These are phyloP conservation scores for Drosophila sucinea DNA, from an alignment of 1,140 invertebrate species.

Conservation along the genomic window DNA sequence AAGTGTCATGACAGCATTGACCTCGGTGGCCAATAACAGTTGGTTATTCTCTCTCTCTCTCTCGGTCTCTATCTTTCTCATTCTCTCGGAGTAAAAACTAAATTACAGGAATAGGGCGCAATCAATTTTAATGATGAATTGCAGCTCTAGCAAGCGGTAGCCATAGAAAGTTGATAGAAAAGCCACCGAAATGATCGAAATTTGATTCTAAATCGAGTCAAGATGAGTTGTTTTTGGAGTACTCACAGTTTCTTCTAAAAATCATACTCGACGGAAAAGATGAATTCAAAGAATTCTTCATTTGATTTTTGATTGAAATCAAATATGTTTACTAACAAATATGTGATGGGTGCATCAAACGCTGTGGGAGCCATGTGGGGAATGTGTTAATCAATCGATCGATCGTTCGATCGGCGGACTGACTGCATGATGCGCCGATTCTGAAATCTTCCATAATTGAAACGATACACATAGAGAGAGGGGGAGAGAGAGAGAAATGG, in stretches of 20 bases:
- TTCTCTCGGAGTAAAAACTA: slow-evolving; percentile 1
- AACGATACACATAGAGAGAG: slow-evolving; percentile 57
- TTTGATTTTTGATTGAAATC: not conserved
- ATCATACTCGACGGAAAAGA: no score
- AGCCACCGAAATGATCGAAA: no score
- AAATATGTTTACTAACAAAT: not conserved
- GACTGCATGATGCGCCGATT: slow-evolving; percentile 64
- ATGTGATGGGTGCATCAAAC: not conserved
- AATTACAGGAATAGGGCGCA: not conserved
- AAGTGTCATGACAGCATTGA: slow-evolving; percentile 13
- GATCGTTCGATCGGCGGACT: slow-evolving; percentile 39
- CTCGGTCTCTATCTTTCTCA: not conserved
- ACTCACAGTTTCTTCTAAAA: no score
- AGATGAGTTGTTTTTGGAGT: no score
- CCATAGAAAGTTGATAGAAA: not conserved
- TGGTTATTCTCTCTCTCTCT: slow-evolving; percentile 7
- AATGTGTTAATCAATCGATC: slow-evolving; percentile 65
- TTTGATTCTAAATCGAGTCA: no score
- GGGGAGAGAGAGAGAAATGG: not conserved
- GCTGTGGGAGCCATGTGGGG: slow-evolving; percentile 55
- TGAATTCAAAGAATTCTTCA: no score
- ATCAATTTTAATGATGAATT: slow-evolving; percentile 6
- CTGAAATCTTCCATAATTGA: slow-evolving; percentile 56
- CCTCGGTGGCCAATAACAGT: slow-evolving; percentile 1
- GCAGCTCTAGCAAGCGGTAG: not conserved